These are phyloP conservation scores for Okamejei kenojei DNA, from an alignment of 2,797 vertebrate species.

Conservation along the genomic window DNA sequence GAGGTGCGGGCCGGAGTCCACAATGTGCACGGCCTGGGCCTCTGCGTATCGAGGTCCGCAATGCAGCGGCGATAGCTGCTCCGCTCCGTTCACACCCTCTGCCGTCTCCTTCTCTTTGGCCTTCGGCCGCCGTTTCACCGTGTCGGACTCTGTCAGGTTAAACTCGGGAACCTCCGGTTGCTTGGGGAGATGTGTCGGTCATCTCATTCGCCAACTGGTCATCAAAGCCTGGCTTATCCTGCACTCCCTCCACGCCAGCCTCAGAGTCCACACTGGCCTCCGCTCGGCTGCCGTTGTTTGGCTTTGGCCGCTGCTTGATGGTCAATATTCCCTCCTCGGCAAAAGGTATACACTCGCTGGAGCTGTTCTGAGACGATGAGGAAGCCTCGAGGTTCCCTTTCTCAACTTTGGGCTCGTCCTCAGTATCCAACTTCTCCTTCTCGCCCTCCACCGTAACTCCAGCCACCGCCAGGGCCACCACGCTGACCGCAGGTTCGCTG, in stretches of 20 bases:
- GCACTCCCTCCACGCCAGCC: fast-evolving
- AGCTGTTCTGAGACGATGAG: conserved; percentile 62
- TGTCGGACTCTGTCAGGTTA: conserved; percentile 84
- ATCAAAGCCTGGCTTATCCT: conserved; percentile 21
- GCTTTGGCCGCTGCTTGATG: conserved; percentile 83
- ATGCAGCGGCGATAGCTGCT: conserved; percentile 43
- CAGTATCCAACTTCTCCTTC: conserved; percentile 50
- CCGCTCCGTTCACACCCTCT: conserved; percentile 46
- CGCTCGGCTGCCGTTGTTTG: conserved; percentile 37
- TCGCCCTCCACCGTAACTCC: conserved; percentile 46
- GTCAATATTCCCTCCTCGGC: conserved; percentile 90
- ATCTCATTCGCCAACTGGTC: fast-evolving
- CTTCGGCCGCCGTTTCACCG: conserved; percentile 83
- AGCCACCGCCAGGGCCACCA: neutral
- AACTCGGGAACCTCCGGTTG: conserved; percentile 64
- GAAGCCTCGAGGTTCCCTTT: conserved; percentile 42
- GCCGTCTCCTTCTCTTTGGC: conserved; percentile 65
- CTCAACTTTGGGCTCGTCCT: conserved; percentile 58
- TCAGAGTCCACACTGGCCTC: fast-evolving
- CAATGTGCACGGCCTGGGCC: conserved; percentile 46
- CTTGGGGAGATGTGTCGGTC: neutral
- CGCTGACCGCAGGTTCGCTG: conserved; percentile 62
- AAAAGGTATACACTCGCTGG: conserved; percentile 75
- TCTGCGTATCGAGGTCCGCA: conserved; percentile 44
- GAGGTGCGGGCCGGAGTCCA: fast-evolving